A percentile compares a stretch with the other conserved stretches of the same genome.
These are phyloP conservation scores for Lycophotia porphyrea DNA, from an alignment of 2,888 invertebrate species.

Conservation along the genomic window DNA sequence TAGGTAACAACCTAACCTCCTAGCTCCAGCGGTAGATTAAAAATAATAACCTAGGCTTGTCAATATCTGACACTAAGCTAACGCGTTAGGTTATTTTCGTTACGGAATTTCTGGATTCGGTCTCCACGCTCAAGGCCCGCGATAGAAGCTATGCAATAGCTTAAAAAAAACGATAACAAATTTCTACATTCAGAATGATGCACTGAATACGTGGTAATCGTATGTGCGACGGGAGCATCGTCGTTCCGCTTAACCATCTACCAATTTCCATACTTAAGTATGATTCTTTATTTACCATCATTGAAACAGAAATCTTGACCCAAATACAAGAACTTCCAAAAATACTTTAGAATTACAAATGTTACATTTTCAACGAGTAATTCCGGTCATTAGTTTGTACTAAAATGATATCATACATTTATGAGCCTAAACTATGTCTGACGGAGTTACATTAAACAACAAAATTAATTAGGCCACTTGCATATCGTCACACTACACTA, in stretches of 20 bases:
- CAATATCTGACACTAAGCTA: too few relatives aligned
- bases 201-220: not conserved
- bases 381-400: slow-evolving; percentile 49
- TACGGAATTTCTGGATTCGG: too few relatives aligned
- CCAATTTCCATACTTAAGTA: not conserved
- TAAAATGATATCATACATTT: slow-evolving; percentile 52
- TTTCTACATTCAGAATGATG: not conserved
- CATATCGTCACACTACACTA: slow-evolving; percentile 39
- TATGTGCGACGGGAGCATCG: too few relatives aligned
- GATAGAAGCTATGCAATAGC: too few relatives aligned
- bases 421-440: slow-evolving; percentile 28
- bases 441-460: slow-evolving; percentile 40
- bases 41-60: too few relatives aligned
- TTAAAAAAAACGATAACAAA: not conserved
- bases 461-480: slow-evolving; percentile 52
- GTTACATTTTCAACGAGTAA: slow-evolving; percentile 29
- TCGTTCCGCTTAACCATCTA: not conserved
- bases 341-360: slow-evolving; percentile 27
- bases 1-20: too few relatives aligned
- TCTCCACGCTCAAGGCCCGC: too few relatives aligned
- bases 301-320: slow-evolving; percentile 38
- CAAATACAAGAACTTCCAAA: slow-evolving; percentile 31
- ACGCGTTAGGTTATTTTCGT: too few relatives aligned
- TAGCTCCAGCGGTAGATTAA: too few relatives aligned
- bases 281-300: not conserved